A percentile compares a stretch with the other conserved stretches of the same genome.
Conservation (phyloP, 2,797 vertebrate genomes). For the Tympanoctomys barrerae region DNA sequence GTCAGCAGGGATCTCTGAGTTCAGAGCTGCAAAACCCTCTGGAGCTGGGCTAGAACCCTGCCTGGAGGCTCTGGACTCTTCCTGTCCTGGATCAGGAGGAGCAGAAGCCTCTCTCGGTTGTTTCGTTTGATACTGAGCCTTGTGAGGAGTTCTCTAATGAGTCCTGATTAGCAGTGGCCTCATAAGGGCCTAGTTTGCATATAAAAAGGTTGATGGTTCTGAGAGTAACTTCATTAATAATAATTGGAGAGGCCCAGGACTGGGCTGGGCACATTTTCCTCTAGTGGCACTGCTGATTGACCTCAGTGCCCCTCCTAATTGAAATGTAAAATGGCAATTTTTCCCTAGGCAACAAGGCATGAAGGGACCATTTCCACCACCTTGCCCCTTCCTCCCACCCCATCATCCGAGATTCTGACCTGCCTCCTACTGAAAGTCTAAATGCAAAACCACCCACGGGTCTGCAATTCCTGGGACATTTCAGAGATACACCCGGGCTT, state of each 20-base stretch:
- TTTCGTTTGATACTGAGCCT: slow-evolving; percentile 83
- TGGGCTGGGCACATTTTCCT: slow-evolving; percentile 88
- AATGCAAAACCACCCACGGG: background rate
- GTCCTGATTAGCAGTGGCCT: slow-evolving; percentile 91
- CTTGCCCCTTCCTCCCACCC: background rate
- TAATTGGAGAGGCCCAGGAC: slow-evolving; percentile 92
- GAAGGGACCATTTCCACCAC: background rate
- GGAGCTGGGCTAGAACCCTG: background rate
- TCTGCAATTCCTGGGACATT: background rate
- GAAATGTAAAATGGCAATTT: slow-evolving; percentile 88
- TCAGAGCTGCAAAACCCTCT: no score
- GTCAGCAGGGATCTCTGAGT: background rate
- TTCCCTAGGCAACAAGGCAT: slow-evolving; percentile 77
- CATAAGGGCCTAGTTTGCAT: slow-evolving; percentile 92
- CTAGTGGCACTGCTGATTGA: slow-evolving; percentile 88
- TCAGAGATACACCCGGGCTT: background rate
- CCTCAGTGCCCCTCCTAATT: slow-evolving; percentile 88
- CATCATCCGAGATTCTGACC: background rate
- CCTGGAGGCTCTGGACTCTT: background rate
- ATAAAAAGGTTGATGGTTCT: slow-evolving; percentile 90
- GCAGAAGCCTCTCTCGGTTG: background rate
- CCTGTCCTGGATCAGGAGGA: background rate
- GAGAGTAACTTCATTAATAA: slow-evolving; percentile 96
- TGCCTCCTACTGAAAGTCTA: background rate
- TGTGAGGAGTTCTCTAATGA: slow-evolving; percentile 94